These are phyloP conservation scores for Physella acuta DNA, from an alignment of 1,140 invertebrate species.

Conservation along the genomic window DNA sequence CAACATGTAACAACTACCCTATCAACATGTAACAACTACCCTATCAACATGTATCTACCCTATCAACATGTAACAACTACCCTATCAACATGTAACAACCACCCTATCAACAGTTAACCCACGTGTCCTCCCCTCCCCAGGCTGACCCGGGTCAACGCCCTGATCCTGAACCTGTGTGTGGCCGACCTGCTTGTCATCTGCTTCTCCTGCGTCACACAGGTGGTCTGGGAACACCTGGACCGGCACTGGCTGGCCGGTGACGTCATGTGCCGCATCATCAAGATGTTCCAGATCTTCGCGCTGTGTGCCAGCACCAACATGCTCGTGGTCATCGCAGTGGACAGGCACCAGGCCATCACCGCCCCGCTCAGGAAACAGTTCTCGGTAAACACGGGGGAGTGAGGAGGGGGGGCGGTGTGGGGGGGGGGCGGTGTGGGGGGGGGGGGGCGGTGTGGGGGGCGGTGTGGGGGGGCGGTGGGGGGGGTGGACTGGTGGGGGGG, in stretches of 20 bases:
- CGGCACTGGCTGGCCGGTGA: slow-evolving; percentile 56
- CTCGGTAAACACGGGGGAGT: slow-evolving; percentile 37
- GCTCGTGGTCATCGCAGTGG: slow-evolving; percentile 60
- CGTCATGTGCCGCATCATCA: slow-evolving; percentile 54
- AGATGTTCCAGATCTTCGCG: slow-evolving; percentile 57
- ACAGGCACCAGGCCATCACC: slow-evolving; percentile 59
- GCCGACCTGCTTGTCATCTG: slow-evolving; percentile 56
- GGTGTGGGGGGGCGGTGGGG: neutral
- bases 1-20: too few relatives aligned
- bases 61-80: too few relatives aligned
- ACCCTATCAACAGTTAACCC: neutral
- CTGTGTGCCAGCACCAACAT: slow-evolving; percentile 60
- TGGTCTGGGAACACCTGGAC: slow-evolving; percentile 58
- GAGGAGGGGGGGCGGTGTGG: neutral
- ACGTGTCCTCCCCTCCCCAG: too few relatives aligned
- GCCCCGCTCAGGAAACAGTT: slow-evolving; percentile 52
- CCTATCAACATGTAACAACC: too few relatives aligned
- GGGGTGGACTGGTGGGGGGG: neutral
- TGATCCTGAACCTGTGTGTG: slow-evolving; percentile 57
- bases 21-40: too few relatives aligned
- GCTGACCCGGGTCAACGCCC: slow-evolving; percentile 47
- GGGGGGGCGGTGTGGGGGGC: neutral
- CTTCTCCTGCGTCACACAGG: slow-evolving; percentile 50
- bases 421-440: neutral
- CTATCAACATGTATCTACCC: too few relatives aligned